Conservation (phyloP, 1,140 invertebrate species). For the Drosophila gunungcola region DNA sequence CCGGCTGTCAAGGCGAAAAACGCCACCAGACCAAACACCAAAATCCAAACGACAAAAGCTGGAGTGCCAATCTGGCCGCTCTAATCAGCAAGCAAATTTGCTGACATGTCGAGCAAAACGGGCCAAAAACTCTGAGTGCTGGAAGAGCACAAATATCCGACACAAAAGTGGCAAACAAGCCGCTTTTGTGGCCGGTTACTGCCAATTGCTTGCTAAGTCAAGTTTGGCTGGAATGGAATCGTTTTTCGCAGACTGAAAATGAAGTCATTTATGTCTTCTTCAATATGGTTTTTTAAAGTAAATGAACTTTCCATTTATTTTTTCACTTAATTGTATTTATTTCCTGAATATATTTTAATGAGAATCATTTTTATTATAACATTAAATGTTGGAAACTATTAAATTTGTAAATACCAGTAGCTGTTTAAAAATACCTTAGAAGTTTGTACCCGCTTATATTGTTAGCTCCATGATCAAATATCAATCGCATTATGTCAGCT, state of each 20-base stretch:
- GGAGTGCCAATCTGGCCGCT: slow-evolving; percentile 47
- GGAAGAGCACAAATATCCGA: slow-evolving; percentile 7
- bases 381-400: no score
- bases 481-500: slow-evolving; percentile 4
- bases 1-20: slow-evolving; percentile 6
- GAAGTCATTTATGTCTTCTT: not conserved
- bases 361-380: no score
- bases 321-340: no score
- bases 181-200: not conserved
- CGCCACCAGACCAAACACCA: slow-evolving; percentile 7
- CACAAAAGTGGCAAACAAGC: slow-evolving; percentile 20
- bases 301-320: not conserved
- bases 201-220: not conserved
- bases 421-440: not conserved
- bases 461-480: not conserved
- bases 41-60: slow-evolving; percentile 2
- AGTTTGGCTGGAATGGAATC: not conserved
- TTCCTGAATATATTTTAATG: no score
- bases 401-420: not conserved
- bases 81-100: slow-evolving; percentile 69
- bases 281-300: not conserved
- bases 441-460: not conserved
- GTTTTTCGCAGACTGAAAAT: not conserved
- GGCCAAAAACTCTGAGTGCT: slow-evolving; percentile 20
- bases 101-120: slow-evolving; percentile 57